Base-by-base conservation (phyloP, 2,797 vertebrate genomes). In the Fratercula arctica region DNA sequence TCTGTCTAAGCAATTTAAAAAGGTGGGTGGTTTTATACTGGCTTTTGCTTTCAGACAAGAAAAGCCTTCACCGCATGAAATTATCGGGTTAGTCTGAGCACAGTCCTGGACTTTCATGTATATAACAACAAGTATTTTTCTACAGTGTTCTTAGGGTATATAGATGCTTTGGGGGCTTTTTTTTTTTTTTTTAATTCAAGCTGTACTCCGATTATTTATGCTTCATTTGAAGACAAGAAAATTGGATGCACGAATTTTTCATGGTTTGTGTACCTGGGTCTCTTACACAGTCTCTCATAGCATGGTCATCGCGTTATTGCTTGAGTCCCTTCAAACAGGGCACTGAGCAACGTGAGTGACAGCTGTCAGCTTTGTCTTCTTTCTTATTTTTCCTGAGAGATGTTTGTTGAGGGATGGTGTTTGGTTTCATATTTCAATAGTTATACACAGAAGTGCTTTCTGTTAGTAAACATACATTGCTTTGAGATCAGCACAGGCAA, bases 1-100 rank as follows among this genome's bases (percentile, higher is more conserved):
- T 73, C 59, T 94, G 78, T 69, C 79, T 74, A 66, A 93, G 74
- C 51, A 86, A 85, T 89, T 95, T 92, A 50, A 45, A 67, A 77
- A 77, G 41, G 13, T 94, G 59, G 15, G 26, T 80, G 29, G 60
- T 15, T 96, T 93, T 89, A 53, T 43, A 14, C 41, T 37, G 28
- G 28, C 16, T 93, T 87, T 90, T 91, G 59, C 74, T 87, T 86
- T 90, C 35, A 87, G 51, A 87, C 16, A 53, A 68, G 75, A 68
- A 74, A 94, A 96, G 9, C 17, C n/a, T 81, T 51, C 48, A 16
- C 39, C 46, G n/a, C 25, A 31, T 64, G 24, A 89, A 91, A 77
- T 89, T 63, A 73, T 25, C 1, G 0, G n/a, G 16, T 73, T n/a
- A 73, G 23, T 41, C 46, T 45, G 54, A 84, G 17, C 26, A 76